phyloP scores from a whole-genome alignment of 2,888 invertebrate species.

The Zhuqinia jingwanae region DNA sequence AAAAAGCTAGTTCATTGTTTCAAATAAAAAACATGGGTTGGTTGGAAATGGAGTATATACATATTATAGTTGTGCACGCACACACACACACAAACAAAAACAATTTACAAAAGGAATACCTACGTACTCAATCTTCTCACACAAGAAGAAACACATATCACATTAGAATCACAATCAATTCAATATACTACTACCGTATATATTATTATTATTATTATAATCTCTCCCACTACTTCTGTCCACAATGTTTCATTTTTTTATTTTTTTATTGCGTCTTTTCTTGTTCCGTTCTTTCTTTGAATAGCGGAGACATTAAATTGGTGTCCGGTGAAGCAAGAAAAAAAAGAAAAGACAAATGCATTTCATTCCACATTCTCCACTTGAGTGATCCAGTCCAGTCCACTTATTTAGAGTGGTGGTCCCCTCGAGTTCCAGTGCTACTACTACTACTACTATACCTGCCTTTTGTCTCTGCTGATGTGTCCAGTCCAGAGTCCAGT shows the following conservation, averaged over 20 bases:
- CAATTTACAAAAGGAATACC: too few species aligned
- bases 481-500: conserved; percentile 18
- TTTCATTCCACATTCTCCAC: conserved; percentile 61
- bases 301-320: conserved; percentile 47
- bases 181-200: neutral
- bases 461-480: neutral
- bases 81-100: too few species aligned
- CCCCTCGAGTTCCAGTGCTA: too few species aligned
- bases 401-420: conserved; percentile 53
- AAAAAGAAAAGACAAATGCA: conserved; percentile 41
- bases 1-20: conserved; percentile 53
- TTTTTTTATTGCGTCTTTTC: too few species aligned
- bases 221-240: neutral
- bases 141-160: too few species aligned
- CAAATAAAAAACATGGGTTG: conserved; percentile 6
- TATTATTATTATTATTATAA: conserved; percentile 3
- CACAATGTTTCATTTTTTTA: neutral
- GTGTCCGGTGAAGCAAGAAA: conserved; percentile 53
- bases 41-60: too few species aligned
- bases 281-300: neutral
- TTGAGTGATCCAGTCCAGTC: conserved; percentile 61
- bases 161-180: conserved; percentile 23
- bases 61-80: too few species aligned
- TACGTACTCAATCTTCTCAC: too few species aligned
- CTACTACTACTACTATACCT: too few species aligned